Percentiles rank a stretch among this genome's conserved stretches.
These are phyloP conservation scores for Actinia equina DNA, from an alignment of 64 coral and sea anemone species.

Conservation along the genomic window DNA sequence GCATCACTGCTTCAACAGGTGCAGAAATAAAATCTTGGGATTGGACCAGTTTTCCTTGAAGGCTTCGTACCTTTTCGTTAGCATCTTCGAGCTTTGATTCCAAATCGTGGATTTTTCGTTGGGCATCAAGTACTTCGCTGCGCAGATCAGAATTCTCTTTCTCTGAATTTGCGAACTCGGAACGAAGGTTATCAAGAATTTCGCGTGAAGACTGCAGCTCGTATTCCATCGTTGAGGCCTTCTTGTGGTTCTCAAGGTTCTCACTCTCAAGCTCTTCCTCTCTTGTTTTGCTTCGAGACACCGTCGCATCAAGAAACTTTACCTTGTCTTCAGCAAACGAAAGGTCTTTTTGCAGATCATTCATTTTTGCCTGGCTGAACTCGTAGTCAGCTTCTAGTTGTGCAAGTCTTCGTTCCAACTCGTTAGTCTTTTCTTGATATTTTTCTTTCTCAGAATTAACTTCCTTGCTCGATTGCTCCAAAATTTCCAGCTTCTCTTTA, in stretches of 20 bases:
- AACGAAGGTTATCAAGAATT: slow-evolving; percentile 36
- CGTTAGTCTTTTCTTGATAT: slow-evolving; percentile 27
- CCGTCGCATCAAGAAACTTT: slow-evolving; percentile 45
- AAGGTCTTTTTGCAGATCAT: slow-evolving; percentile 54
- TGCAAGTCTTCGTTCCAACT: slow-evolving; percentile 26
- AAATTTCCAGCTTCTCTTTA: slow-evolving; percentile 20
- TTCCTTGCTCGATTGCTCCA: slow-evolving; percentile 16
- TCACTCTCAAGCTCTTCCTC: slow-evolving; percentile 68
- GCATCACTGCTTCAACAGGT: background rate
- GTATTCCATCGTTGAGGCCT: slow-evolving; percentile 51
- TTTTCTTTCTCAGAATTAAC: slow-evolving; percentile 34
- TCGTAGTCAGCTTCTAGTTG: slow-evolving; percentile 59
- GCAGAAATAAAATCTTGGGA: background rate
- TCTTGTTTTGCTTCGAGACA: slow-evolving; percentile 48
- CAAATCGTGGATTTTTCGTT: slow-evolving; percentile 65
- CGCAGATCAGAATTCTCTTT: slow-evolving; percentile 36
- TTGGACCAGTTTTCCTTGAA: slow-evolving; percentile 32
- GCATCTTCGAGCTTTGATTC: slow-evolving; percentile 29
- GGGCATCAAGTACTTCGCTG: slow-evolving; percentile 57
- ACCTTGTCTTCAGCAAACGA: slow-evolving; percentile 47
- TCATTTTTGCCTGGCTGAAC: slow-evolving; percentile 48
- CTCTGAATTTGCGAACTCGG: slow-evolving; percentile 40
- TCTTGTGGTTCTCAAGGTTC: slow-evolving; percentile 66
- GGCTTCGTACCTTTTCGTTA: slow-evolving; percentile 43
- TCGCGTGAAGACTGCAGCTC: slow-evolving; percentile 49